Percentiles rank a stretch among this genome's conserved stretches.
Evolutionary conservation across 1,140 invertebrate species (phyloP).

Genomic region (Galendromus occidentalis): DNA sequence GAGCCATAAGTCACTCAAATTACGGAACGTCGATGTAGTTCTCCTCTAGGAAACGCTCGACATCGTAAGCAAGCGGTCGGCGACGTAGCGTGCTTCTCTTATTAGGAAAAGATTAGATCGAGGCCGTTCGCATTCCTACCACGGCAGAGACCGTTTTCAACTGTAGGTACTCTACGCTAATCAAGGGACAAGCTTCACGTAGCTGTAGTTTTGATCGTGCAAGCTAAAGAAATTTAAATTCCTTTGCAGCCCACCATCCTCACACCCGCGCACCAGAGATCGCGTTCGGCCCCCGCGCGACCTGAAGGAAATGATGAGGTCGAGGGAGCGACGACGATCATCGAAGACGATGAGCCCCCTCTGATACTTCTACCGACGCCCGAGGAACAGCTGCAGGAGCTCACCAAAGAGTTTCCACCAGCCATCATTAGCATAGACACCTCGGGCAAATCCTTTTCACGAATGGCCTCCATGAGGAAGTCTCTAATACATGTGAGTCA

Average conservation of each 20-base stretch:
- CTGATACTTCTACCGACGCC: slow-evolving; percentile 29
- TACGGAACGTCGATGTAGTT: too few species aligned
- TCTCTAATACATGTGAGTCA: slow-evolving; percentile 44
- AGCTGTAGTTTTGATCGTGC: background rate
- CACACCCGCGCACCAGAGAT: slow-evolving; percentile 14
- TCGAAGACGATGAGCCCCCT: slow-evolving; percentile 44
- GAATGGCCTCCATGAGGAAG: slow-evolving; percentile 58
- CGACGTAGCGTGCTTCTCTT: too few species aligned
- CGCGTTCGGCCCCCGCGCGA: slow-evolving; percentile 42
- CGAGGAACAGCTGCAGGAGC: slow-evolving; percentile 25
- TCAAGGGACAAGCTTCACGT: background rate
- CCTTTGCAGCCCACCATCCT: slow-evolving; percentile 19
- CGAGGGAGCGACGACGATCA: slow-evolving; percentile 21
- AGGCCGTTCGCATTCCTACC: too few species aligned
- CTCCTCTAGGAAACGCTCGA: too few species aligned
- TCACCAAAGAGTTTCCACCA: slow-evolving; percentile 46
- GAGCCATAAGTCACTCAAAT: too few species aligned
- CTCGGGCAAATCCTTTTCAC: slow-evolving; percentile 57
- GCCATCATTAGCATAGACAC: slow-evolving; percentile 67
- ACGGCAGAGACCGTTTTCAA: too few species aligned
- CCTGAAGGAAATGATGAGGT: slow-evolving; percentile 27
- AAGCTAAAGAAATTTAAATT: too few species aligned
- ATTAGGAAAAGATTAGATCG: too few species aligned
- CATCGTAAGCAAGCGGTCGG: too few species aligned
- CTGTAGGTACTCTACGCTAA: too few species aligned